Conservation (phyloP, 2,113 vertebrate genomes). For the Mungos mungo region DNA sequence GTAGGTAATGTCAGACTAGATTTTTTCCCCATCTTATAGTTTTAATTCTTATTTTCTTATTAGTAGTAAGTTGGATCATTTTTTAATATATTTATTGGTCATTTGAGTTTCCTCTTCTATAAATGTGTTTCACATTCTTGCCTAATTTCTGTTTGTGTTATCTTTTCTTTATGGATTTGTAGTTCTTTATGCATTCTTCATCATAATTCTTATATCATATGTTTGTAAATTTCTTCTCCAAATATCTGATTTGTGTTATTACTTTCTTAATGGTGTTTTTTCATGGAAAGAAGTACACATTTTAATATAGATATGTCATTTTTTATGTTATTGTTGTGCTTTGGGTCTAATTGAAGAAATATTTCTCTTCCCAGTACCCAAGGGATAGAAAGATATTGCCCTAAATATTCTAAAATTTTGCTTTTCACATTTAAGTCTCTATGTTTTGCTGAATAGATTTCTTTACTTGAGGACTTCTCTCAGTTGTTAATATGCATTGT, state of each 20-base stretch:
- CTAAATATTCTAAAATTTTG: not conserved
- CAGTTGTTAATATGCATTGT: not conserved
- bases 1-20: not conserved
- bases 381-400: not conserved
- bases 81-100: not conserved
- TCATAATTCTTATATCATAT: not conserved
- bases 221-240: not conserved
- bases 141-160: not conserved
- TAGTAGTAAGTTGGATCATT: not conserved
- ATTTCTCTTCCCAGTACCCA: not conserved
- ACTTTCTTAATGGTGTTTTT: not conserved
- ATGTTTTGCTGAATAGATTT: not conserved
- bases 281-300: not conserved
- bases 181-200: not conserved
- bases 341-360: slow-evolving; percentile 19
- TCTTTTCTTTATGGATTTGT: not conserved
- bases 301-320: not conserved
- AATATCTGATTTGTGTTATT: not conserved
- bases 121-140: not conserved
- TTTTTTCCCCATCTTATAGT: not conserved
- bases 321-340: not conserved
- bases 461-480: not conserved
- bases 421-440: not conserved
- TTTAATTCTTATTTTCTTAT: not conserved
- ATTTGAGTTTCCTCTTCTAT: not conserved